A percentile compares a stretch with the other conserved stretches of the same genome.
These are phyloP conservation scores for Burhinus oedicnemus DNA, from an alignment of 2,113 vertebrate genomes.

Conservation along the genomic window DNA sequence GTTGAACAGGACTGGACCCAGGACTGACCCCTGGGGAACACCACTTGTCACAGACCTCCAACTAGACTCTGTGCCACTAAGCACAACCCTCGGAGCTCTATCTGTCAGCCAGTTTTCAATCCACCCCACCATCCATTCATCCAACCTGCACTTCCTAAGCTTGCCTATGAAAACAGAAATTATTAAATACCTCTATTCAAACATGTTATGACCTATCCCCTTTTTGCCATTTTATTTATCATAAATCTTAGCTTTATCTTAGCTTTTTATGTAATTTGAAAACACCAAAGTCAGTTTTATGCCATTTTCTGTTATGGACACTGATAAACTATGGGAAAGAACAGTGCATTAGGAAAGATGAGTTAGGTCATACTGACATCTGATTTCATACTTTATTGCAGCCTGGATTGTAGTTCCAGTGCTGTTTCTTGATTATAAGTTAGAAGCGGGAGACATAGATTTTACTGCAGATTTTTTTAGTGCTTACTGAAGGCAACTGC, in stretches of 20 bases:
- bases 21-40: too few species aligned
- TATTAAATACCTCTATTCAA: neutral
- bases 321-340: neutral
- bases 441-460: neutral
- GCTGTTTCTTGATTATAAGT: neutral
- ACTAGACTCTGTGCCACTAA: too few species aligned
- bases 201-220: fast-evolving
- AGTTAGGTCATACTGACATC: neutral
- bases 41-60: too few species aligned
- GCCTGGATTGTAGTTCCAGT: neutral
- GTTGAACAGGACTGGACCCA: too few species aligned
- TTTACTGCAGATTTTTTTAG: neutral
- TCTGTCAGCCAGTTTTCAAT: too few species aligned
- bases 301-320: neutral
- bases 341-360: neutral
- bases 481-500: neutral
- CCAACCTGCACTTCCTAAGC: too few species aligned
- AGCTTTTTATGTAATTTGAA: neutral
- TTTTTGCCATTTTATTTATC: neutral
- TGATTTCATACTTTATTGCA: neutral
- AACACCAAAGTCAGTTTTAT: neutral
- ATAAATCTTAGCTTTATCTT: neutral
- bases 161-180: neutral
- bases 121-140: too few species aligned
- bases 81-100: too few species aligned